Evolutionary conservation across 2,888 invertebrate genomes (phyloP), one percentile per base, ranked within the genome.

Genomic region (Mechanitis messenoides): DNA sequence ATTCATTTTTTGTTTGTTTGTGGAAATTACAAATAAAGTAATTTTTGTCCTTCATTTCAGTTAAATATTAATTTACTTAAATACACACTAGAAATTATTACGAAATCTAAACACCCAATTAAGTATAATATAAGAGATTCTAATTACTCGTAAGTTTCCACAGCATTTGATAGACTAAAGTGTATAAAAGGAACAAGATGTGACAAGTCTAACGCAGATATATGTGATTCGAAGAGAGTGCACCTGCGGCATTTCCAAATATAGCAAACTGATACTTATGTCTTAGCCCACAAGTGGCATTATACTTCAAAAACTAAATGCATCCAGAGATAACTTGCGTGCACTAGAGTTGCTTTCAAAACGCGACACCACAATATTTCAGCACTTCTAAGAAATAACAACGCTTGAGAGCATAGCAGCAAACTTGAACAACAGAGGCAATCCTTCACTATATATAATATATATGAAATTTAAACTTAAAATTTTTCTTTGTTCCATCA

Each of bases 321-420:
- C 71, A 71, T 70, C 75, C 68, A 70, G 74, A 79, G 81, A 80
- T 75, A 75, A 80, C 79, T 83, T 84, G 84, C 74, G 77, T 76
- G 73, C 72, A 71, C 73, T 66, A 71, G 73, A 72, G 74, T 74
- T 74, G 71, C 77, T 78, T 76, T 74, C 70, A 76, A 77, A 78
- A 76, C 75, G 74, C 76, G 74, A 75, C 76, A 75, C 77, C 72
- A 78, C 81, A 82, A 87, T 88, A 87, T 87, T 85, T 87, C 83
- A 87, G 78, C 82, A 79, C 84, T 84, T 76, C 72, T 79, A 76
- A 84, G 86, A 87, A 87, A 87, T 85, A 87, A 88, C 87, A 87
- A 85, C 85, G 83, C 81, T 77, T 75, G 75, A 76, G 75, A 83
- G 83, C 81, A 81, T 81, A 75, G 76, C 75, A 72, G 74, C 77